Evolutionary conservation across 2,888 invertebrate species (phyloP), one percentile per base, ranked within the genome.

Genomic region (Drosophila antonietae): DNA sequence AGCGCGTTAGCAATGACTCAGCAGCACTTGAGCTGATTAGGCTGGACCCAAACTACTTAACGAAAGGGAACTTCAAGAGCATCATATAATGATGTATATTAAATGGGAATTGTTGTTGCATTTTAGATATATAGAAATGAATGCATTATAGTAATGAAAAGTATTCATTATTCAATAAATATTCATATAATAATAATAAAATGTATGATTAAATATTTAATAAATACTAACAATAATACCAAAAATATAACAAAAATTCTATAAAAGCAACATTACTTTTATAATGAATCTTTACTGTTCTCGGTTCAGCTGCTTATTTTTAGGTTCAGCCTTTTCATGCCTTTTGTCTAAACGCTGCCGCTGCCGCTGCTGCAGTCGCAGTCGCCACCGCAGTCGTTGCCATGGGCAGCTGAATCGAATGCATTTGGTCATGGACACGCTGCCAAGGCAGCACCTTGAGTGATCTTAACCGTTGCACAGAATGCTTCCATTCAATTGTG

Each of bases 351-450:
- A 4, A 14, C 28, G 51, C 65, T 68, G 49, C 33, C 46, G 59
- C 51, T 12, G 61, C 41, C 9, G 51, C 51, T 18, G 53, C 14
- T 10, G 61, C 58, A 18, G 47, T 5, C 20, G 14, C 20, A 2
- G 35, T 2, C 5, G 33, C 23, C n/a, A 39, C 7, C 18, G 28
- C 44, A 37, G 33, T 10, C 37, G 33, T 10, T 41, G 20, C 31
- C 67, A 61, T 41, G 56, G 68, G 56, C 89, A 83, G 87, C 86
- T 80, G 83, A 58, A 63, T 60, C 80, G 68, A 84, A 83, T 87
- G 68, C 72, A 71, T 64, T 84, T 86, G 39, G 81, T 61, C 68
- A 88, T 60, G 73, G 78, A 75, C 63, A 66, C 57, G 82, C 66
- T 68, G 66, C 62, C 44, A 56, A 72, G 58, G 58, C 52, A 49